phyloP scores from a whole-genome alignment of 2,797 vertebrate genomes.

The Remorina albescens region DNA sequence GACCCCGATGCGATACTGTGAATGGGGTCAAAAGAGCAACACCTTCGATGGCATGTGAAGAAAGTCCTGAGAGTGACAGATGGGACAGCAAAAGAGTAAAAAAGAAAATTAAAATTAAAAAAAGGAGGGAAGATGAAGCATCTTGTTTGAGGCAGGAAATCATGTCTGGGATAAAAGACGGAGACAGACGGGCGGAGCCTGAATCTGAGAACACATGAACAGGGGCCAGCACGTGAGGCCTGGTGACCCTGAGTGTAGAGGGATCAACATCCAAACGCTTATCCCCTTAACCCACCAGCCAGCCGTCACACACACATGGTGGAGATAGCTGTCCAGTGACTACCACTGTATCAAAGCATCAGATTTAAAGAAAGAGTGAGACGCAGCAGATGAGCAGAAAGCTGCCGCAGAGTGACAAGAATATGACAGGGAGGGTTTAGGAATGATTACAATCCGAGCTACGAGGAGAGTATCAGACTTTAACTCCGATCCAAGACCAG shows the following conservation, averaged over 20 bases:
- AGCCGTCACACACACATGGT: background rate
- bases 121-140: background rate
- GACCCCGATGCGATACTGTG: slow-evolving; percentile 4
- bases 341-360: background rate
- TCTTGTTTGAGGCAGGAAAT: no score
- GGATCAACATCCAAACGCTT: slow-evolving; percentile 53
- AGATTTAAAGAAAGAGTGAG: slow-evolving; percentile 2
- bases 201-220: background rate
- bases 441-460: background rate
- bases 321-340: slow-evolving; percentile 6
- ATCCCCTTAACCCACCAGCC: slow-evolving; percentile 31
- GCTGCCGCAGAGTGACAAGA: background rate
- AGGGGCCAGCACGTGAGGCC: slow-evolving; percentile 22
- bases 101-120: no score
- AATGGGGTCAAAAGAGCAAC: slow-evolving; percentile 42
- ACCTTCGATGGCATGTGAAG: background rate
- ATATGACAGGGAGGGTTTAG: background rate
- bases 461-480: background rate
- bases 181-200: background rate
- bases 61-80: background rate
- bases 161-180: background rate
- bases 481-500: no score
- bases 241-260: slow-evolving; percentile 24
- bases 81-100: background rate
- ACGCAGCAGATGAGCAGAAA: background rate